These are phyloP conservation scores for Solen grandis DNA, from an alignment of 1,140 invertebrate genomes.

Conservation along the genomic window DNA sequence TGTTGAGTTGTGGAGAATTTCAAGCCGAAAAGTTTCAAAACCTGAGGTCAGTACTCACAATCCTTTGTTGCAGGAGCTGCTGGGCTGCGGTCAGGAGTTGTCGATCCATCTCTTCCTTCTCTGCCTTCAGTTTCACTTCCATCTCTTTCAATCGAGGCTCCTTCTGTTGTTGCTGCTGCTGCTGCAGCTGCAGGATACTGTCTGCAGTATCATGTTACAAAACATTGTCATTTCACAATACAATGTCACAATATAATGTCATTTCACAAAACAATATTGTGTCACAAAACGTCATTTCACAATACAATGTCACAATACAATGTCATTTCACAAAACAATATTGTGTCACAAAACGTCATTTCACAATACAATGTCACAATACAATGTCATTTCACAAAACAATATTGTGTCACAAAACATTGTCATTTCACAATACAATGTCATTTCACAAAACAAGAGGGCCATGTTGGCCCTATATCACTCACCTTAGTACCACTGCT, in stretches of 20 bases:
- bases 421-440: too few relatives aligned
- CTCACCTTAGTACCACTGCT: too few relatives aligned
- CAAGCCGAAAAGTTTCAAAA: too few relatives aligned
- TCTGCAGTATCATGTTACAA: constrained; percentile 13
- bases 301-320: background rate
- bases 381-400: too few relatives aligned
- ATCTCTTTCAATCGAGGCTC: background rate
- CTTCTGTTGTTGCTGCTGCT: background rate
- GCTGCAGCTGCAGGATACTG: constrained; percentile 1
- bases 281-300: too few relatives aligned
- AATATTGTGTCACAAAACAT: too few relatives aligned
- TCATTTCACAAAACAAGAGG: too few relatives aligned
- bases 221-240: background rate
- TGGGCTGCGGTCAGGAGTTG: constrained; percentile 25
- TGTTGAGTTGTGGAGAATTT: too few relatives aligned
- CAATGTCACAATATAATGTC: background rate
- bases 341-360: background rate
- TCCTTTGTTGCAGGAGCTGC: constrained; percentile 32
- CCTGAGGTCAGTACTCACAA: too few relatives aligned
- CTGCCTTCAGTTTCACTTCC: constrained; percentile 10
- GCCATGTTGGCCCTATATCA: too few relatives aligned
- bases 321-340: background rate
- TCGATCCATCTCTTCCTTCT: constrained; percentile 48
- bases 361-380: background rate
- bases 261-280: too few relatives aligned